phyloP scores from a whole-genome alignment of 2,797 vertebrate species.

The Enteromius thamalakanensis region DNA sequence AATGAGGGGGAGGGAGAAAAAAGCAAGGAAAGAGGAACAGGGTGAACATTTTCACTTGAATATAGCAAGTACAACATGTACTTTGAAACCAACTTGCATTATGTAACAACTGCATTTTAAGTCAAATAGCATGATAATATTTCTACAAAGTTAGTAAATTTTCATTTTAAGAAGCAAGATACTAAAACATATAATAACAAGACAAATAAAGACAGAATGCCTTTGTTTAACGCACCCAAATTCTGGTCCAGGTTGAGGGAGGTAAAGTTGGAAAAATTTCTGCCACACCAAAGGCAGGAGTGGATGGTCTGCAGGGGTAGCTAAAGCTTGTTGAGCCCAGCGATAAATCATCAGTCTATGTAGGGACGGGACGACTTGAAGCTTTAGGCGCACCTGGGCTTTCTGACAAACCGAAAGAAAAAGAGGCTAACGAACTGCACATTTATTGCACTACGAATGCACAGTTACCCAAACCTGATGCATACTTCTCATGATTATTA shows the following conservation, averaged over 20 bases:
- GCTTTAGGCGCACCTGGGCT: constrained; percentile 90
- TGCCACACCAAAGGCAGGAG: constrained; percentile 95
- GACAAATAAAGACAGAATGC: constrained; percentile 1
- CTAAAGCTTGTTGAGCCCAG: constrained; percentile 93
- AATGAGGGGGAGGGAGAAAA: not conserved
- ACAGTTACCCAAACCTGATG: not conserved
- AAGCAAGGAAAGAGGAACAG: not conserved
- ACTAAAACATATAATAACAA: not conserved
- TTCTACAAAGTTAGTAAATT: not conserved
- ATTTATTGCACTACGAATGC: constrained; percentile 16
- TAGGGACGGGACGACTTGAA: constrained; percentile 89
- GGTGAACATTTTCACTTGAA: not conserved
- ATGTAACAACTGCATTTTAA: constrained; percentile 14
- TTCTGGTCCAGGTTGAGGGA: constrained; percentile 92
- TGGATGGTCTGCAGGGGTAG: constrained; percentile 91
- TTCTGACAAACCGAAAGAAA: constrained; percentile 75
- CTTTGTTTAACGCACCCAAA: constrained; percentile 82
- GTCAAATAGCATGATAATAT: not conserved
- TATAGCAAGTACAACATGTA: not conserved
- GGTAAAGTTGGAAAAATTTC: constrained; percentile 94
- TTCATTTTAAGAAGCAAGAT: constrained; percentile 9
- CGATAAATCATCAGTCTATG: constrained; percentile 95
- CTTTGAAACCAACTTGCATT: not conserved
- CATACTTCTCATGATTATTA: not conserved
- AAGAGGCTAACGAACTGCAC: constrained; percentile 16